Evolutionary conservation across 2,888 invertebrate genomes (phyloP), one percentile per base, ranked within the genome.

Genomic region (Nomada flava): DNA sequence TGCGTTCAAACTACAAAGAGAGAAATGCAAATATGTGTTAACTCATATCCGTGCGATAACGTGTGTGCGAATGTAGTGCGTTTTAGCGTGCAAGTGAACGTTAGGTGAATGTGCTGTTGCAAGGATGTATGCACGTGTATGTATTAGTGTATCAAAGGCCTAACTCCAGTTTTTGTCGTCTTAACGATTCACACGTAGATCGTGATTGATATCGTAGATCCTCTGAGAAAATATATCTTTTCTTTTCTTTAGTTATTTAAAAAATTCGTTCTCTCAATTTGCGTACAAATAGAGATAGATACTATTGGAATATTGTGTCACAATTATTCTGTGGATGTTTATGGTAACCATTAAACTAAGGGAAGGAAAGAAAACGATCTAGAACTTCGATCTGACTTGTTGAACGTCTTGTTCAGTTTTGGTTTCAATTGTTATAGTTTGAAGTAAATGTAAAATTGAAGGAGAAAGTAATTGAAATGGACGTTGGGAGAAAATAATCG

Each of bases 101-200:
- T 36, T 10, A 29, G 57, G 42, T 23, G 44, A 26, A 11, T 23
- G 64, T 65, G 23, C 13, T 7, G 13, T 3, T 42, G 47, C 47
- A 3, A 47, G 47, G 47, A 15, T 47, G 47, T 47, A 47, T 23
- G 13, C 13, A 64, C 26, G 59, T 64, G 62, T 68, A 67, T n/a
- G 60, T 78, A 63, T 82, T 83, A 80, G 79, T 26, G 29, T 65
- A 83, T 55, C 64, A 76, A 53, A 70, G 82, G 82, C 79, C 84
- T 77, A 82, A 79, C 84, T 84, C 76, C 79, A 79, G 68, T 74
- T 67, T 76, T 72, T 62, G 64, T 72, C 64, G 74, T 60, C 73
- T 73, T 73, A 82, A 82, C 53, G 55, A 53, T 57, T 68, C 72
- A 55, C 55, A 15, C 26, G 50, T 20, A 29, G 23, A 9, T 13